These are phyloP conservation scores for Meles meles DNA, from an alignment of 2,113 vertebrate species.

Conservation along the genomic window DNA sequence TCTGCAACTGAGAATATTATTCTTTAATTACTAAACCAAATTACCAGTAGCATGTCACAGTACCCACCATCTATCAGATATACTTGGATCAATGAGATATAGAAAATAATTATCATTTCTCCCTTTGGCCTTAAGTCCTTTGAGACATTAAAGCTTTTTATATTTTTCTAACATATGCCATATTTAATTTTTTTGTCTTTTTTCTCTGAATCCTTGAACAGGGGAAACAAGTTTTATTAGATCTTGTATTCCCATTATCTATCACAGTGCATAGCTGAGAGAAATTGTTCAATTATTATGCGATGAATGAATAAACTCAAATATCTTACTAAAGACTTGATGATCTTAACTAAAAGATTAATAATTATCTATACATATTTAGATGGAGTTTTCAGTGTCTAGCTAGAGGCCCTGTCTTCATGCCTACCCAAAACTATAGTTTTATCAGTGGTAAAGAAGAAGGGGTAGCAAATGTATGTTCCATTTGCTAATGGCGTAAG, in stretches of 20 bases:
- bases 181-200: background rate
- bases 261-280: background rate
- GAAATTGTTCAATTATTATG: background rate
- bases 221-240: background rate
- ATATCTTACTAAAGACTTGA: background rate
- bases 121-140: background rate
- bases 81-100: background rate
- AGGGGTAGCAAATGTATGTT: background rate
- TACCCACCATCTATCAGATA: background rate
- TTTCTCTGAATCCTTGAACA: background rate
- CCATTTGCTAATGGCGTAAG: background rate
- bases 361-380: background rate
- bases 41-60: background rate
- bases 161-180: background rate
- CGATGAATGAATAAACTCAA: slow-evolving; percentile 6
- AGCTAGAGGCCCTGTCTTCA: background rate
- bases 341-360: background rate
- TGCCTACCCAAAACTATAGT: background rate
- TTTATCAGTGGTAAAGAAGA: background rate
- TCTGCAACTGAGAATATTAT: background rate
- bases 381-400: background rate
- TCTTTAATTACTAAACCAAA: background rate
- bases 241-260: background rate
- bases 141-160: background rate
- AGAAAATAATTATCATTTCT: background rate